Conservation (phyloP, 2,888 invertebrate genomes). For the Minunthozetes semirufus region DNA sequence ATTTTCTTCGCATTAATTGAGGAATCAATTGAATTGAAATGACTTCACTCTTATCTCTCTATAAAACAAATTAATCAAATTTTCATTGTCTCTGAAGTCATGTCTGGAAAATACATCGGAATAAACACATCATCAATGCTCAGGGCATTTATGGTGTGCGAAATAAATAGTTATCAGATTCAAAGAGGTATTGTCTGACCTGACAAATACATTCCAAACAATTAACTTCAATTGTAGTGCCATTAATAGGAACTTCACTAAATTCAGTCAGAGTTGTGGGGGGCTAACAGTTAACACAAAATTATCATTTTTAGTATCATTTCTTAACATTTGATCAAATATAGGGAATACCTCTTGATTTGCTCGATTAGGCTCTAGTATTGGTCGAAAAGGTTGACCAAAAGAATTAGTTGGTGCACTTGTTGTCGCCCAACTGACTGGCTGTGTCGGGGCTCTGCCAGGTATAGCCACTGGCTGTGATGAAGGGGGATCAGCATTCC, state of each 20-base stretch:
- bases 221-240: background rate
- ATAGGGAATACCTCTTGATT: too few species aligned
- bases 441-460: conserved; percentile 9
- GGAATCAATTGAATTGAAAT: too few species aligned
- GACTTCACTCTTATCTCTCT: too few species aligned
- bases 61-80: too few species aligned
- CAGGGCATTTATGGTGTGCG: too few species aligned
- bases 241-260: background rate
- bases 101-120: too few species aligned
- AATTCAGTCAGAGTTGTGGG: background rate
- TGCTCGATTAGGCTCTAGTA: background rate
- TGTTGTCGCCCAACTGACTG: background rate
- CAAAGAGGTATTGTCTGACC: conserved; percentile 46
- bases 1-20: background rate
- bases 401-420: background rate
- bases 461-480: background rate
- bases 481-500: background rate
- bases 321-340: too few species aligned
- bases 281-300: background rate
- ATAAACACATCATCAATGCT: too few species aligned
- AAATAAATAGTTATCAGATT: background rate
- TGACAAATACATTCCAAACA: conserved; percentile 43
- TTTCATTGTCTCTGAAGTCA: too few species aligned
- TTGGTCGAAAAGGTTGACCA: background rate
- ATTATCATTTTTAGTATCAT: background rate